Conservation (phyloP, 1,140 invertebrate genomes). For the Meloidogyne chitwoodi region DNA sequence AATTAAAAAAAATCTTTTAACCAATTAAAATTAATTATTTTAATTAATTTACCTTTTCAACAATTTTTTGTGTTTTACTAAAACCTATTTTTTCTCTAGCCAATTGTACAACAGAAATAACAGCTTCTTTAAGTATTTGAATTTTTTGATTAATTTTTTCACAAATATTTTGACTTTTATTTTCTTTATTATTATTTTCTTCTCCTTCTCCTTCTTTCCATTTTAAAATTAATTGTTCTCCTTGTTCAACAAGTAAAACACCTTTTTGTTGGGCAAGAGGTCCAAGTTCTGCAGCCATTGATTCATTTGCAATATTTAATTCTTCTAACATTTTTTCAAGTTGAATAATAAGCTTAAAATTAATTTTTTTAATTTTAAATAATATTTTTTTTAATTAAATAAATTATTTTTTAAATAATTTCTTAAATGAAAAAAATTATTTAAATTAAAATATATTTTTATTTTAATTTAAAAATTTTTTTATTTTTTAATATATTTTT, state of each 20-base stretch:
- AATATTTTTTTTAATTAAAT: too few relatives aligned
- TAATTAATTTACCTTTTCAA: conserved; percentile 6
- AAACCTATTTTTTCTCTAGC: conserved; percentile 33
- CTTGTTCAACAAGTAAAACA: conserved; percentile 48
- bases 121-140: conserved; percentile 28
- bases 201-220: background rate
- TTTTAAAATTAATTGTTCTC: conserved; percentile 27
- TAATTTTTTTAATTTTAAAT: background rate
- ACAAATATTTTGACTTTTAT: conserved; percentile 7
- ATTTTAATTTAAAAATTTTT: too few relatives aligned
- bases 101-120: conserved; percentile 47
- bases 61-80: conserved; percentile 29
- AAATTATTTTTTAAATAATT: background rate
- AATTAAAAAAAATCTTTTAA: background rate
- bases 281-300: conserved; percentile 55
- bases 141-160: conserved; percentile 38
- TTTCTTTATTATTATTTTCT: background rate
- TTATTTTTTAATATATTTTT: too few relatives aligned
- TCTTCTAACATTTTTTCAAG: conserved; percentile 45
- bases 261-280: conserved; percentile 49
- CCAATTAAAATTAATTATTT: background rate
- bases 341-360: conserved; percentile 48
- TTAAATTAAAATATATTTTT: too few relatives aligned
- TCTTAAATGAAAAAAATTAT: background rate
- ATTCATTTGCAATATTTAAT: conserved; percentile 45